Base-by-base conservation (phyloP, 2,888 invertebrate species). In the Dichetophora obliterata region DNA sequence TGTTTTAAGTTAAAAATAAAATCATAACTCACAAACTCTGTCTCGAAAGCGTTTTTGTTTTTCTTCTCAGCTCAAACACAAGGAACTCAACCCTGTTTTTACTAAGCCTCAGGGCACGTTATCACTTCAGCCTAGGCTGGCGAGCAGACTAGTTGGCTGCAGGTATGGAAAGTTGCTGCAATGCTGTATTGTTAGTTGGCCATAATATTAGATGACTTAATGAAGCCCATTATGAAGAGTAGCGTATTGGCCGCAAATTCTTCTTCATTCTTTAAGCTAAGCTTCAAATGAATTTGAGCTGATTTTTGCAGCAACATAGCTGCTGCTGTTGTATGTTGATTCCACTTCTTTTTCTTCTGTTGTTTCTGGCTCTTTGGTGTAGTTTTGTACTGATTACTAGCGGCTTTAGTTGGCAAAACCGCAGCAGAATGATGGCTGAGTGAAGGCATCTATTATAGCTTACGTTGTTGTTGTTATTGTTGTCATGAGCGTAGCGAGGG, bases 181-280 rank as follows among this genome's bases (percentile, higher is more conserved):
- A 22, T 54, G 22, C 54, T 16, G 22, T 16, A 19, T 54, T 54
- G 54, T 54, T 43, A 43, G 27, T 14, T 22, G 27, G 27, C 14
- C 59, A 34, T 34, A n/a, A 8, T 34, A 63, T 63, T 63, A 63
- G 63, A 63, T 63, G 63, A 63, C 19, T 63, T 63, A 63, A 63
- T 63, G 63, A 34, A 63, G 63, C 63, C 11, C 11, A 61, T 61
- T 5, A 61, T 63, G 16, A 34, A n/a, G n/a, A 8, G 14, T 19
- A 19, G 54, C 22, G 19, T 54, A 2, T 54, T 22, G n/a, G n/a
- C 54, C 22, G 5, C 61, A 61, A 61, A 16, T 27, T 61, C 31
- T 61, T 61, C 24, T 27, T 61, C 24, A 22, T 31, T 34, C 34
- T 9, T 34, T 9, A 3, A n/a, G 61, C 22, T 19, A 54, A 22